Evolutionary conservation across 2,888 invertebrate genomes (phyloP), one percentile per base, ranked within the genome.

Genomic region (Taphrorychus bicolor): DNA sequence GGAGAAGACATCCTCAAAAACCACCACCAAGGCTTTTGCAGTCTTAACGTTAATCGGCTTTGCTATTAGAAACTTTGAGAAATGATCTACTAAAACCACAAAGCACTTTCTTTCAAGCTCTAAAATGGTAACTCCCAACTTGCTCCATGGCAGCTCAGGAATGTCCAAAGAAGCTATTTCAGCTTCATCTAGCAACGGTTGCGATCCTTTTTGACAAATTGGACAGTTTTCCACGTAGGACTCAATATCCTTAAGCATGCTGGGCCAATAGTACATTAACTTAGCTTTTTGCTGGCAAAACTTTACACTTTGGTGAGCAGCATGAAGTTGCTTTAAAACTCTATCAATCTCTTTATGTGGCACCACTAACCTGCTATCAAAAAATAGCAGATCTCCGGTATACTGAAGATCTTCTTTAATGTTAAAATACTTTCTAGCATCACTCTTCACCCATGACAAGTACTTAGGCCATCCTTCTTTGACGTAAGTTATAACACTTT

Each of bases 381-480:
- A 59, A 24, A 59, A 59, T n/a, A 59, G 48, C 11, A 59, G 16
- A 9, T 59, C 51, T 1, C 51, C 59, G 2, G 16, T 51, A 32
- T 21, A 59, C 11, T 32, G 59, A 4, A 59, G 17, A 4, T 59
- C 59, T 0, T 59, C 59, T 59, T 51, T 59, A 14, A 59, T 49
- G 22, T 32, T 48, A 19, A 41, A 51, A 42, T 49, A 59, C 23
- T 59, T 48, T n/a, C 59, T 48, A 11, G 49, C 59, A 5, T 59
- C 59, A 5, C 17, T 18, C 24, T 59, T 59, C 16, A 59, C 48
- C 59, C 59, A 59, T 2, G 59, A 59, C 11, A 45, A 23, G 18
- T 59, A 59, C 17, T 59, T 59, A 7, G 59, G 59, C 59, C 59
- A 59, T 5, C 59, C 59, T 4, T 32, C 51, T 49, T 59, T 59